Base-by-base conservation (phyloP, 2,797 vertebrate species). In the Sebastes itinus region DNA sequence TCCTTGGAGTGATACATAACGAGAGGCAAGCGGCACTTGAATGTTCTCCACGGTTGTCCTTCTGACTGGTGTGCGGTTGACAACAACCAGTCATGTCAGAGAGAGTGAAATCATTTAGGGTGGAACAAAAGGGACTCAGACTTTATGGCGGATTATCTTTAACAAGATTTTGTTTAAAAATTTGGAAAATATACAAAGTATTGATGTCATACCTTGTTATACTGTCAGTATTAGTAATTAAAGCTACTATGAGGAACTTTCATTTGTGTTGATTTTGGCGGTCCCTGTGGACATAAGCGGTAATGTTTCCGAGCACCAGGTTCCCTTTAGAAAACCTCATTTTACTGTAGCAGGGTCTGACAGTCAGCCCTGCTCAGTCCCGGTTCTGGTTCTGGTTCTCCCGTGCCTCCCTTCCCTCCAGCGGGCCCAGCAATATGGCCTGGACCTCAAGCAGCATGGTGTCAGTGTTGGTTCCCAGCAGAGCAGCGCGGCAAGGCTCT, bases 21-120 rank as follows among this genome's bases (percentile, higher is more conserved):
- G 75, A 85, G 85, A 81, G 65, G 38, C 23, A 14, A 65, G 56
- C 65, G 78, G 75, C 77, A 14, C 55, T 81, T 67, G 27, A 80
- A 80, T 46, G 64, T 20, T 71, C 73, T 68, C 61, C 22, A 67
- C 9, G 7, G 66, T 81, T 65, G 32, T 71, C 86, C 77, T 76
- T 86, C 49, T 77, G 49, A 58, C 38, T 46, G 58, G 27, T 77
- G 75, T 58, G 68, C 72, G 72, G 60, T 58, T 70, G 74, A 81
- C 32, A 71, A 67, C 38, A 33, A 68, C 8, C 58, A 65, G 52
- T 62, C 35, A 38, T 63, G 69, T 78, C 75, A 33, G 49, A 85
- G 70, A 78, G 68, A 68, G 79, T 89, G 79, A 87, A 87, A 82
- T 81, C 72, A 86, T 80, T 75, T 4, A 35, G 49, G 67, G 66